Conservation (phyloP, 2,888 invertebrate species). For the Chymomyza amoena region DNA sequence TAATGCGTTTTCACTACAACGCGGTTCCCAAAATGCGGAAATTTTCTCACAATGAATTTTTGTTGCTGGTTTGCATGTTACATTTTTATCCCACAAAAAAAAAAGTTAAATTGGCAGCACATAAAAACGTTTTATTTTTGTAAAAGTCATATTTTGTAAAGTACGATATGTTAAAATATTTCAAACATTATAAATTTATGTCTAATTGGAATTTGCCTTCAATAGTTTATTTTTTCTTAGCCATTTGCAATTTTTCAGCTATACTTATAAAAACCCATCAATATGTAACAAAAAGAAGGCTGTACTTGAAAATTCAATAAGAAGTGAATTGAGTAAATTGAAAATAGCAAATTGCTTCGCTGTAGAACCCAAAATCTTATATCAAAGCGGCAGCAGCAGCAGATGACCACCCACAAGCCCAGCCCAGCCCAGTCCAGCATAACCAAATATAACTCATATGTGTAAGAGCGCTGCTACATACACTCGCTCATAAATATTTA, state of each 20-base stretch:
- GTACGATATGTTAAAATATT: no score
- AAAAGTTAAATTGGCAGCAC: no score
- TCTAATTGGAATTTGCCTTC: neutral
- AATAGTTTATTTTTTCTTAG: neutral
- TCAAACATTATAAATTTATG: no score
- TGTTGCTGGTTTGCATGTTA: no score
- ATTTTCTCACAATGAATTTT: no score
- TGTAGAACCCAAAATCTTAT: neutral
- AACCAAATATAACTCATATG: slow-evolving; percentile 46
- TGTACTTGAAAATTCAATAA: slow-evolving; percentile 66
- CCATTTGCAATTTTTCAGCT: no score
- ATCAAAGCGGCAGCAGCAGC: neutral
- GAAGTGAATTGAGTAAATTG: slow-evolving; percentile 62
- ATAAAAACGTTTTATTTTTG: no score
- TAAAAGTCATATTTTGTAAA: no score
- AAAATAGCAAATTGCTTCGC: slow-evolving; percentile 42
- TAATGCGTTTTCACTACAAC: no score
- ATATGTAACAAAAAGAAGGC: slow-evolving; percentile 23
- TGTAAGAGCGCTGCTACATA: slow-evolving; percentile 27
- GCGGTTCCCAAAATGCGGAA: no score
- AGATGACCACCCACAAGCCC: slow-evolving; percentile 6
- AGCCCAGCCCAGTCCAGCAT: slow-evolving; percentile 18
- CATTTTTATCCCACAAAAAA: no score
- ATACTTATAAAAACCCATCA: slow-evolving; percentile 11
- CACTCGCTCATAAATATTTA: slow-evolving; percentile 73